Percentiles rank a stretch among this genome's conserved stretches.
These are phyloP conservation scores for Drosophila ustulata DNA, from an alignment of 2,888 invertebrate genomes.

Conservation along the genomic window DNA sequence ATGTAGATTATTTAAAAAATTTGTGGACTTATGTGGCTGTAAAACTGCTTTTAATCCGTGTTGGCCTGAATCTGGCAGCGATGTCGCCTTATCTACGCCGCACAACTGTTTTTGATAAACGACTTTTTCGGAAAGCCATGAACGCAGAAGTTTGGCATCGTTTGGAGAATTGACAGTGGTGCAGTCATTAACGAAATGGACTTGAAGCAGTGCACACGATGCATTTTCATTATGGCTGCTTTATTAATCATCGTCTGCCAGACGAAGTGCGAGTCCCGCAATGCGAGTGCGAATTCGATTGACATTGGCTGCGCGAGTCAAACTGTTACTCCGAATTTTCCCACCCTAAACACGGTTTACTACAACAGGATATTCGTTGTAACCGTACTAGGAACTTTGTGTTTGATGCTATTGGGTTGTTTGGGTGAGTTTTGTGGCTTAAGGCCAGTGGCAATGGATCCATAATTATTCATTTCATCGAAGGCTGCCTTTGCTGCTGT, in stretches of 20 bases:
- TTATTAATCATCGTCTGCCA: constrained; percentile 55
- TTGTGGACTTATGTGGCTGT: neutral
- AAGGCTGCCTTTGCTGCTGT: constrained; percentile 56
- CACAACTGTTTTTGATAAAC: constrained; percentile 44
- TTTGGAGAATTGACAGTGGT: constrained; percentile 10
- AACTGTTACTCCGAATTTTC: constrained; percentile 11
- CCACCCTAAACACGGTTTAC: constrained; percentile 18
- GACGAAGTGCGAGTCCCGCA: constrained; percentile 16
- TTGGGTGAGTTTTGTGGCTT: constrained; percentile 48
- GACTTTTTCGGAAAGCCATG: neutral
- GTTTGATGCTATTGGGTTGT: constrained; percentile 43
- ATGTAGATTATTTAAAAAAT: neutral
- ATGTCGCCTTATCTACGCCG: constrained; percentile 9
- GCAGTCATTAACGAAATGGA: constrained; percentile 71
- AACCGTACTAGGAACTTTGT: constrained; percentile 30
- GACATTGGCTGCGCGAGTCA: neutral
- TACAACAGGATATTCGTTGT: constrained; percentile 34
- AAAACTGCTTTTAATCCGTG: neutral
- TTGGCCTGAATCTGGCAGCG: constrained; percentile 13
- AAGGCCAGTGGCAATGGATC: too few species aligned
- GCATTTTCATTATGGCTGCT: constrained; percentile 50
- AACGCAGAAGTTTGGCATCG: constrained; percentile 11
- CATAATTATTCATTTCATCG: neutral
- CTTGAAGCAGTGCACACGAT: constrained; percentile 53
- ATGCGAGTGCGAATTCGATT: neutral